These are phyloP conservation scores for Sebastes variabilis DNA, from an alignment of 2,797 vertebrate species.

Conservation along the genomic window DNA sequence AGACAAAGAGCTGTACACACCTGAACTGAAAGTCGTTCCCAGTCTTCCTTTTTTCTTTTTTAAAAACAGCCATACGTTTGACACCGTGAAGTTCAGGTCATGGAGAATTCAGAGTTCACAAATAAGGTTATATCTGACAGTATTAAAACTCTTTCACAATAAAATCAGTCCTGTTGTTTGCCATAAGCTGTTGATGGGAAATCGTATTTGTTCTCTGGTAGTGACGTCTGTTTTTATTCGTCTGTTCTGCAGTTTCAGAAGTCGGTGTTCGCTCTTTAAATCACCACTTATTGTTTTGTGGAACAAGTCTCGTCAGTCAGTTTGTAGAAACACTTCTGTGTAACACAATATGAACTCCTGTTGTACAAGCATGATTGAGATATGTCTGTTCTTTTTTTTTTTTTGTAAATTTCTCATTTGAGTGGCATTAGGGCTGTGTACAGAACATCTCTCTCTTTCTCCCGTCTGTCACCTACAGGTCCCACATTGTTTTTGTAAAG, in stretches of 20 bases:
- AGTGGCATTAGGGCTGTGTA: conserved; percentile 75
- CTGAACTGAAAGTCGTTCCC: conserved; percentile 35
- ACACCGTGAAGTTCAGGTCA: conserved; percentile 14
- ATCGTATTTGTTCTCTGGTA: conserved; percentile 17
- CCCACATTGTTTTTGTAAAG: conserved; percentile 92
- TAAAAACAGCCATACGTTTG: conserved; percentile 36
- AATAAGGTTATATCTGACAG: conserved; percentile 8
- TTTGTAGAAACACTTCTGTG: conserved; percentile 24
- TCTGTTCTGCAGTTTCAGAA: conserved; percentile 13
- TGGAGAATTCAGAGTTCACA: not conserved
- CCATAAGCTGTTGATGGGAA: conserved; percentile 16
- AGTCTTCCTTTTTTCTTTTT: conserved; percentile 50
- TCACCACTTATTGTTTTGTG: conserved; percentile 26
- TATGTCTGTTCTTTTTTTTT: conserved; percentile 14
- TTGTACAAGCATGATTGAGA: conserved; percentile 53
- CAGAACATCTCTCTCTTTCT: conserved; percentile 69
- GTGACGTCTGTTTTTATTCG: conserved; percentile 10
- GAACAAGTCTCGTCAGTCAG: conserved; percentile 2
- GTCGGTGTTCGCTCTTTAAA: not conserved
- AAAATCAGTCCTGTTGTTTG: conserved; percentile 7
- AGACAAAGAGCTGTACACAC: conserved; percentile 27
- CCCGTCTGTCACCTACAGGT: conserved; percentile 85
- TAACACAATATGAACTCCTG: conserved; percentile 34
- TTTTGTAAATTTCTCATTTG: conserved; percentile 43
- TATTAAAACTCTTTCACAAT: conserved; percentile 6